Evolutionary conservation across 2,888 invertebrate genomes (phyloP).

Genomic region (Oasisia sp.): DNA sequence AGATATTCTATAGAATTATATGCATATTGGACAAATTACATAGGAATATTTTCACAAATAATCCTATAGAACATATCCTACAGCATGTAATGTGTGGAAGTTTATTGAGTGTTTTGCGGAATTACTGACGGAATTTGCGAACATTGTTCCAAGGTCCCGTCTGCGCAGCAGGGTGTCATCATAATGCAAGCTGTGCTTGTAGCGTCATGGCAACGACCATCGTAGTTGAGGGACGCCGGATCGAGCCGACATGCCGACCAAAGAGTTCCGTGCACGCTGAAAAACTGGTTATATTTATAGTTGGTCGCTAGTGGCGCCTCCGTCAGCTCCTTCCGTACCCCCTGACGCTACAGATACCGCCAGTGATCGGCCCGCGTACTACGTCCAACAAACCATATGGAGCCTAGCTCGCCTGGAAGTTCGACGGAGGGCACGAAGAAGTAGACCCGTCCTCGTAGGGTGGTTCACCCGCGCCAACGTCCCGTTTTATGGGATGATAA

Average conservation of each 20-base stretch:
- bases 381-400: background rate
- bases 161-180: background rate
- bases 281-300: background rate
- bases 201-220: background rate
- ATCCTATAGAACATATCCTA: no score
- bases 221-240: background rate
- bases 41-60: no score
- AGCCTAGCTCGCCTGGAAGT: background rate
- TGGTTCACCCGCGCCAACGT: background rate
- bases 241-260: background rate
- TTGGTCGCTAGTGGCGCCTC: background rate
- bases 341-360: background rate
- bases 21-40: no score
- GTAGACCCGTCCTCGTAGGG: background rate
- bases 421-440: slow-evolving; percentile 4
- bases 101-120: no score
- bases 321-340: background rate
- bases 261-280: background rate
- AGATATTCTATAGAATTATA: no score
- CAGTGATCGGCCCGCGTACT: background rate
- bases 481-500: background rate
- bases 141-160: no score
- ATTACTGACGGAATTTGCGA: no score
- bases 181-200: background rate
- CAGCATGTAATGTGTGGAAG: no score